Conservation (phyloP, 2,113 vertebrate genomes). For the Pseudorectes ferrugineus region DNA sequence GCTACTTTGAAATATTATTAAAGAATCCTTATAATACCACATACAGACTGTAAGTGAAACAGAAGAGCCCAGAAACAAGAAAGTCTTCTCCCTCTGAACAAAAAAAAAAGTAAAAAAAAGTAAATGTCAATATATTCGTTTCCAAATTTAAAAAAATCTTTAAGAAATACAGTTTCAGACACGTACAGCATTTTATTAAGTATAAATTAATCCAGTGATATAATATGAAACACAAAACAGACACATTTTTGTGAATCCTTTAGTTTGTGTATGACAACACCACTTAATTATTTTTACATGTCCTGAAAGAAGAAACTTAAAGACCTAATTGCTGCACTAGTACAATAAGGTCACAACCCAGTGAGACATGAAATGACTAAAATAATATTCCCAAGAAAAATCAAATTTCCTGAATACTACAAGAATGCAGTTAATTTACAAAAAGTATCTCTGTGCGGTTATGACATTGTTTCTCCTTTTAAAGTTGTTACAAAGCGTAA, state of each 20-base stretch:
- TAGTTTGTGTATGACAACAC: not conserved
- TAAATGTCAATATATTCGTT: not conserved
- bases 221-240: not conserved
- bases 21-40: not conserved
- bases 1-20: not conserved
- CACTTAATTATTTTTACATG: not conserved
- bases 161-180: not conserved
- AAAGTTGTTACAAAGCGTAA: not conserved
- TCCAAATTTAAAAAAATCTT: not conserved
- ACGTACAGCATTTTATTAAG: not conserved
- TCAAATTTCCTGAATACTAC: slow-evolving; percentile 15
- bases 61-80: not conserved
- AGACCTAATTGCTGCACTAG: not conserved
- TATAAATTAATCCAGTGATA: not conserved
- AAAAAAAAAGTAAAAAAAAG: not conserved
- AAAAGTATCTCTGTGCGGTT: not conserved
- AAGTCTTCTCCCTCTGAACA: not conserved
- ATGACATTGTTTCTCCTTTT: not conserved
- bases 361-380: not conserved
- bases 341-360: not conserved
- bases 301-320: not conserved
- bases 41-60: not conserved
- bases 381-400: slow-evolving; percentile 29
- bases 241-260: not conserved
- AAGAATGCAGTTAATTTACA: not conserved